Percentiles rank a stretch among this genome's conserved stretches.
phyloP scores from a whole-genome alignment of 2,888 invertebrate genomes.

The Hypomecis atomaria region DNA sequence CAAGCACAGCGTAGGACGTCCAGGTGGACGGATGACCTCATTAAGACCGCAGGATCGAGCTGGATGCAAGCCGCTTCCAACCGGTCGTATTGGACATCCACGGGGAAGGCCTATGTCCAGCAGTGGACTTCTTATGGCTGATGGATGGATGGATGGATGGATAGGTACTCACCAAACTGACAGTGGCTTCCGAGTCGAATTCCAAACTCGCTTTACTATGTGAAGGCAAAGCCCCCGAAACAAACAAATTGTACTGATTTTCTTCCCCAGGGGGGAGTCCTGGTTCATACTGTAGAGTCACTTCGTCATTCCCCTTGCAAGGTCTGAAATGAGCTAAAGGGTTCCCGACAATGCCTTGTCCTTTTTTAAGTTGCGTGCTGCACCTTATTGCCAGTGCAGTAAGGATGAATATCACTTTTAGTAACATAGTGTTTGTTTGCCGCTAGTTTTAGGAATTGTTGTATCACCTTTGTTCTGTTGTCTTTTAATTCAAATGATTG shows the following conservation, averaged over 20 bases:
- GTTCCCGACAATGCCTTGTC: slow-evolving; percentile 24
- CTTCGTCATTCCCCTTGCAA: slow-evolving; percentile 44
- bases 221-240: slow-evolving; percentile 35
- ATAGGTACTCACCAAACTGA: slow-evolving; percentile 46
- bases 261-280: slow-evolving; percentile 51
- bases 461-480: neutral
- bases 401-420: slow-evolving; percentile 15
- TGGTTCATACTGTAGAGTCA: slow-evolving; percentile 40
- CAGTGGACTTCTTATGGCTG: no score
- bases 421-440: neutral
- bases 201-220: slow-evolving; percentile 36
- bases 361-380: neutral
- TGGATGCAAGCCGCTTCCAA: no score
- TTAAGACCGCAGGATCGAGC: no score
- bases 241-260: slow-evolving; percentile 46
- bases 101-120: no score
- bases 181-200: slow-evolving; percentile 49
- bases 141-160: no score
- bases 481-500: neutral
- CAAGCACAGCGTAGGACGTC: no score
- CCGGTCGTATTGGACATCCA: no score
- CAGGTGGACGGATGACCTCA: no score
- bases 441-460: neutral
- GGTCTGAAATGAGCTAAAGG: slow-evolving; percentile 30
- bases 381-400: slow-evolving; percentile 1